Evolutionary conservation across 2,888 invertebrate species (phyloP).

Genomic region (Pseudococcus jackbeardsleyi): DNA sequence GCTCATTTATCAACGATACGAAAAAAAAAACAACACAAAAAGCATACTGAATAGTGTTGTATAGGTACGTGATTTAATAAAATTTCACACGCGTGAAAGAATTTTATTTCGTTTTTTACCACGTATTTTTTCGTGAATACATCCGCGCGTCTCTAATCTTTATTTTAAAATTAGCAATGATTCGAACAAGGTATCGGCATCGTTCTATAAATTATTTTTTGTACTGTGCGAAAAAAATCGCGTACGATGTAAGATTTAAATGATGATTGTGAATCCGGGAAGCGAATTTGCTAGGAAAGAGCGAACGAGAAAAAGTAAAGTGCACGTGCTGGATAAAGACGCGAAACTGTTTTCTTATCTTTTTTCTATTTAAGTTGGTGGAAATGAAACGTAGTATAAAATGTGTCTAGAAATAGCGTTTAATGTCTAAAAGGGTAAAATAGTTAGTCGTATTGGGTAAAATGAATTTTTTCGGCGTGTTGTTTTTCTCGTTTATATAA

Average conservation of each 20-base stretch:
- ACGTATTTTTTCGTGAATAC: no score
- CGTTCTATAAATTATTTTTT: no score
- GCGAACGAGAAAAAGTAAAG: neutral
- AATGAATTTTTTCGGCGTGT: conserved; percentile 21
- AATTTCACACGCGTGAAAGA: no score
- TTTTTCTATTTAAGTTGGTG: neutral
- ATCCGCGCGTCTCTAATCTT: no score
- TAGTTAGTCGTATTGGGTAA: conserved; percentile 1
- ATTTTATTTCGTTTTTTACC: no score
- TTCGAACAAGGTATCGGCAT: no score
- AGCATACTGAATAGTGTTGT: no score
- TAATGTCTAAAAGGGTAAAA: conserved; percentile 24
- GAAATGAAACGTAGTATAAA: conserved; percentile 20
- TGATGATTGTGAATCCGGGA: neutral
- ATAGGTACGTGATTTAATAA: no score
- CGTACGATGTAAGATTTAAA: neutral
- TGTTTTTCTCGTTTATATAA: neutral
- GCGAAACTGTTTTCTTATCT: conserved; percentile 18
- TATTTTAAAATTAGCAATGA: no score
- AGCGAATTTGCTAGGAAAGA: neutral
- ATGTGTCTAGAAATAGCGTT: conserved; percentile 9
- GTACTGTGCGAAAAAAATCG: no score
- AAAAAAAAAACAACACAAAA: no score
- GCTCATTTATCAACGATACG: no score
- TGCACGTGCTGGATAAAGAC: neutral